Base-by-base conservation (phyloP, 2,888 invertebrate genomes). In the Melinaea marsaeus region DNA sequence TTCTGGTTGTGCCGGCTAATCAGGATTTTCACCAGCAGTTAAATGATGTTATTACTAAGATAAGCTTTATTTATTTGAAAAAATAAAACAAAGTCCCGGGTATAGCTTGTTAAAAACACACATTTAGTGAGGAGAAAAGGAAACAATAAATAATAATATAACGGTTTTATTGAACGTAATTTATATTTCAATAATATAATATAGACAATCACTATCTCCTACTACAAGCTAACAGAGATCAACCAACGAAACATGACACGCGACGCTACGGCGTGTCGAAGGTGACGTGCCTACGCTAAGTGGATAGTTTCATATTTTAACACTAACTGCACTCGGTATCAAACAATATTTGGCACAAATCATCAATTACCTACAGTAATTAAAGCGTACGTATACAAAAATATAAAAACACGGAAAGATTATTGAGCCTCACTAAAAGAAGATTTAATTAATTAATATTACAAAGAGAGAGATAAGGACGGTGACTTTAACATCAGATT, bases 161-260 rank as follows among this genome's bases (percentile, higher is more conserved):
- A 87, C 87, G 79, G 84, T 90, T 87, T 90, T 88, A 90, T 86
- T 90, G 84, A 88, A 88, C 88, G 85, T 81, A 87, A 88, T 88
- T 85, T 79, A 84, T 86, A 82, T 74, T 72, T 72, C 67, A 77
- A 60, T 66, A 60, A 69, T 75, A 76, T 74, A 72, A 72, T 75
- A 76, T 74, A 71, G 72, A 80, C 84, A 83, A 85, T 83, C 86
- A 88, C 85, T 87, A 80, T 76, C 74, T 84, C 87, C 88, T 84
- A 68, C 71, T 76, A 78, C 72, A 80, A 74, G 75, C 81, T 85
- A 83, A 72, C 74, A 82, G 81, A 82, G 81, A 83, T 83, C 78
- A 73, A 79, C 79, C 74, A 70, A 68, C 74, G 79, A 79, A 78
- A 77, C 76, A 72, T 74, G 72, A 75, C 68, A 73, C 69, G 69